Conservation (phyloP, 2,113 vertebrate species). For the Gobio gobio region DNA sequence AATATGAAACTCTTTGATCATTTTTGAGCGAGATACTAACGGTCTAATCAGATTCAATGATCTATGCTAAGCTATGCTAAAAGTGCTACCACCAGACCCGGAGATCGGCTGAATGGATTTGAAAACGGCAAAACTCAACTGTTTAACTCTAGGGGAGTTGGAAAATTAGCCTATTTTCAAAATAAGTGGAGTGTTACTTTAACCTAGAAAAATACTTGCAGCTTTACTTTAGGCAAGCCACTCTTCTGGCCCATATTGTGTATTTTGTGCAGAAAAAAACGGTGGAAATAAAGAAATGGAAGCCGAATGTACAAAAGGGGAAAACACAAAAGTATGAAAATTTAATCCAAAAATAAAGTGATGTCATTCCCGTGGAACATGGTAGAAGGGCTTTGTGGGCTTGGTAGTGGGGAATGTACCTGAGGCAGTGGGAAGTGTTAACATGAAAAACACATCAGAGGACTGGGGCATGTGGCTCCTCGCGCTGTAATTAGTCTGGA, state of each 20-base stretch:
- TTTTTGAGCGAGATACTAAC: too few species aligned
- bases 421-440: constrained; percentile 79
- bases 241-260: constrained; percentile 9
- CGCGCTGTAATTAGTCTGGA: constrained; percentile 57
- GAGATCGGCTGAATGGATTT: too few species aligned
- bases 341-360: constrained; percentile 79
- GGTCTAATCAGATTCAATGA: too few species aligned
- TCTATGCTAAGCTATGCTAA: too few species aligned
- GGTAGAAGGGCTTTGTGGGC: constrained; percentile 70
- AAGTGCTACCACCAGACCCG: too few species aligned
- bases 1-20: too few species aligned
- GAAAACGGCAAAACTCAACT: too few species aligned
- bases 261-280: constrained; percentile 9
- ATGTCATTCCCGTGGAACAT: constrained; percentile 74
- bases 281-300: constrained; percentile 36
- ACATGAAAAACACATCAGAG: constrained; percentile 83
- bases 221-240: background rate
- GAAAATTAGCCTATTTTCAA: too few species aligned
- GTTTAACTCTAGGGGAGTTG: too few species aligned
- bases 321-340: constrained; percentile 77
- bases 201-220: background rate
- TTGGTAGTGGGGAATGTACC: constrained; percentile 75
- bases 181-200: too few species aligned
- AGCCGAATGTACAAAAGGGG: constrained; percentile 47
- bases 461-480: constrained; percentile 44